phyloP scores from a whole-genome alignment of 1,140 invertebrate species.

The Conus ventricosus region DNA sequence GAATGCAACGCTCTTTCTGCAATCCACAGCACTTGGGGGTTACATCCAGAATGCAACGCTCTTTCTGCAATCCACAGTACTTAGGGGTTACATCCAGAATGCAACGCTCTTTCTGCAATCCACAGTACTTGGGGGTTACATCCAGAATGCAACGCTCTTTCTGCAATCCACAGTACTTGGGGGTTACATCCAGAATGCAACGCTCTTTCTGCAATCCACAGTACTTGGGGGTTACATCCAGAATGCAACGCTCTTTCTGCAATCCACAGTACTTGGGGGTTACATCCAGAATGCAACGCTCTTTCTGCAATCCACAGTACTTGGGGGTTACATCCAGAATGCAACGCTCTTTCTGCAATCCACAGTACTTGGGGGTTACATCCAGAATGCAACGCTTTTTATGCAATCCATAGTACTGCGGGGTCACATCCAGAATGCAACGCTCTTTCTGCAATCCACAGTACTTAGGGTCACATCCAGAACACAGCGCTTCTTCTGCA shows the following conservation, averaged over 20 bases:
- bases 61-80: constrained; percentile 78
- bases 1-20: no score
- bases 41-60: constrained; percentile 96
- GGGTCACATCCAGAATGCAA: constrained; percentile 95
- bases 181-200: neutral
- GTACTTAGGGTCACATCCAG: neutral
- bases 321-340: constrained; percentile 97
- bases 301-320: constrained; percentile 95
- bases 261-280: constrained; percentile 28
- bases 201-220: no score
- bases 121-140: constrained; percentile 95
- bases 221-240: constrained; percentile 97
- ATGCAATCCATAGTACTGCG: constrained; percentile 99
- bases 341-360: constrained; percentile 88
- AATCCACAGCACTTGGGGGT: constrained; percentile 96
- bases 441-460: constrained; percentile 84
- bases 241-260: constrained; percentile 90
- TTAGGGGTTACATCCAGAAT: neutral
- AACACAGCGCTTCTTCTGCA: neutral
- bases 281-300: neutral
- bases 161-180: constrained; percentile 45
- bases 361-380: neutral
- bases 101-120: no score
- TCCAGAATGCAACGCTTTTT: neutral
- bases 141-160: constrained; percentile 96